Base-by-base conservation (phyloP, 2,113 vertebrate species). In the Lagopus leucura region DNA sequence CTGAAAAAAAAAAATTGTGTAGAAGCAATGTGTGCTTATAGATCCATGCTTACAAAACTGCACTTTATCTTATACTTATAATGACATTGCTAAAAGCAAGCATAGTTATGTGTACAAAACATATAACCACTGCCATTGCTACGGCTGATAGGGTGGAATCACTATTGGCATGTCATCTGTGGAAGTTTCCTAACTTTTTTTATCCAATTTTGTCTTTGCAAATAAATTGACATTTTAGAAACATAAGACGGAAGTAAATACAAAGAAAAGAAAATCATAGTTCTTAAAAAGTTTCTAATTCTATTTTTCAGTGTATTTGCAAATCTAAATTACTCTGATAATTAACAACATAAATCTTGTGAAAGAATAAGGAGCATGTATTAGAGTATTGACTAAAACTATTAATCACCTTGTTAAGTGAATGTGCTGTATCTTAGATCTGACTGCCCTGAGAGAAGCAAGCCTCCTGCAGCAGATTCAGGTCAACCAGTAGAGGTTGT, bases 401-500 rank as follows among this genome's bases (percentile, higher is more conserved):
- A 18, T 71, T 76, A 45, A 72, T 36, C 18, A 8, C 40, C 34
- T 14, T 24, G 10, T 32, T 42, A 25, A 6, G 4, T 32, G 21
- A 50, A 60, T 55, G 22, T 15, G 1, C 12, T 10, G 42, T 72
- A 55, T 87, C 17, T 25, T 84, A 16, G 32, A 47, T 66, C 10
- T 13, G 6, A 34, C 15, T 78, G 21, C 12, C 14, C 15, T 61
- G 28, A 57, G 22, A 65, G 24, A 19, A 8, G 12, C 0, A 1
- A 82, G 38, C 24, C 30, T 47, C 27, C 48, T 2, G 0, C 47
- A 30, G 10, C 7, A 61, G 36, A 0, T 24, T 14, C 27, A 24
- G 2, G 20, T 36, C 47, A 34, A 16, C 1, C 4, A 34, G 7
- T 1, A 28, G 19, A 0, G 25, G 25, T 28, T 54, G 27, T 28